Evolutionary conservation across 2,113 vertebrate species (phyloP), one percentile per base, ranked within the genome.

Genomic region (Lophotis ruficrista): DNA sequence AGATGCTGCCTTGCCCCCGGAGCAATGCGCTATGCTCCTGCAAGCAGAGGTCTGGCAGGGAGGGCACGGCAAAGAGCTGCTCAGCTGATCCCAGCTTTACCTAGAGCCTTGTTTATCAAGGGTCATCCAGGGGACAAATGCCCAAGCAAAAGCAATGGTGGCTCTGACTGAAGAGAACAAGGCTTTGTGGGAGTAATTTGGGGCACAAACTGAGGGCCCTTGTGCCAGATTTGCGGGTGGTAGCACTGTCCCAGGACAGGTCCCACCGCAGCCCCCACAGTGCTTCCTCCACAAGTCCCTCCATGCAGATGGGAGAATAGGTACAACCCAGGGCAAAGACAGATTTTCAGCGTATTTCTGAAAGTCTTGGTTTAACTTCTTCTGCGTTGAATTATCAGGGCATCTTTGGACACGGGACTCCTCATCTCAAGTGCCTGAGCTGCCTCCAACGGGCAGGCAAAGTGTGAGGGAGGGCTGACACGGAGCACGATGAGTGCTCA

Each of bases 401-500:
- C 54, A 43, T 62, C 71, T 83, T 48, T 80, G 70, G 37, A 66
- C 51, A 73, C 0, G 1, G 41, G 51, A 73, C 38, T 71, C 27
- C 38, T 83, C 38, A 54, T n/a, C 66, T 70, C 82, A 83, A 90
- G 70, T 43, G 54, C 66, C 15, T n/a, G 58, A 7, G 10, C 58
- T 70, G 58, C 62, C 75, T 87, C 25, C 75, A 64, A 8, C 0
- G 2, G 66, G 53, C 53, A 43, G 38, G 30, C 1, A 4, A 65
- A 23, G 20, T 27, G 37, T 64, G 5, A 71, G 62, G 69, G 28
- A 64, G 38, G 18, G 64, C 57, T 85, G n/a, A 53, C 76, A 66
- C 0, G 1, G n/a, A 64, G 68, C 30, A n/a, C 0, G 0, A 31
- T 1, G 11, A 30, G 51, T 45, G 28, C 77, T 81, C 60, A 35